These are phyloP conservation scores for Hanleya hanleyi DNA, from an alignment of 2,888 invertebrate genomes.

Conservation along the genomic window DNA sequence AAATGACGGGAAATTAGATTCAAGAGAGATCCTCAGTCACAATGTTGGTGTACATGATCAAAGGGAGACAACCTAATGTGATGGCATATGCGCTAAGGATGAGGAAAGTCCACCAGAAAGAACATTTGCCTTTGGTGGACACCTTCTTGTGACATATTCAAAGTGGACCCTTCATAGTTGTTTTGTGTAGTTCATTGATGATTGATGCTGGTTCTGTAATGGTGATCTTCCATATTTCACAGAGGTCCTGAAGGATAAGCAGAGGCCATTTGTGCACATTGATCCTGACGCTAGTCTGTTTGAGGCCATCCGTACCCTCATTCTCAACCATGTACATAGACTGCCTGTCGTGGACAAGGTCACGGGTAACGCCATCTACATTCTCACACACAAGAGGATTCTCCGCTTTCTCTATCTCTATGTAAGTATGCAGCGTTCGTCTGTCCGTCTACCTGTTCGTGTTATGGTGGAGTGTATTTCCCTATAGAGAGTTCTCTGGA, in stretches of 20 bases:
- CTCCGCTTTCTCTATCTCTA: conserved; percentile 98
- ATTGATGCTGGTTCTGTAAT: too few species aligned
- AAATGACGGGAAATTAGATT: too few species aligned
- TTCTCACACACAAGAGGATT: conserved; percentile 98
- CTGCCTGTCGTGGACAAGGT: conserved; percentile 96
- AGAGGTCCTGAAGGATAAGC: conserved; percentile 91
- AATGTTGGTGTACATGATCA: too few species aligned
- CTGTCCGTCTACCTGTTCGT: neutral
- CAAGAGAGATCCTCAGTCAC: too few species aligned
- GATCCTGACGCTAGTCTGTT: conserved; percentile 86
- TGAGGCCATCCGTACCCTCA: conserved; percentile 93
- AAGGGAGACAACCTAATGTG: too few species aligned
- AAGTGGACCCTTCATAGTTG: neutral
- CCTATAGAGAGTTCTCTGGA: too few species aligned
- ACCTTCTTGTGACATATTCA: neutral
- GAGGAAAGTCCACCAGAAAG: too few species aligned
- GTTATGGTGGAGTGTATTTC: too few species aligned
- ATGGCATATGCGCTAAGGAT: too few species aligned
- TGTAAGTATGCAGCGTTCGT: conserved; percentile 80
- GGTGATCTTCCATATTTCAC: too few species aligned
- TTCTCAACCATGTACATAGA: conserved; percentile 95
- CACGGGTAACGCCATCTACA: conserved; percentile 97
- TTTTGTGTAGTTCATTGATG: too few species aligned
- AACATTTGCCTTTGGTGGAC: neutral
- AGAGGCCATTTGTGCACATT: conserved; percentile 91